A percentile compares a stretch with the other conserved stretches of the same genome.
Conservation (phyloP, 2,888 invertebrate genomes). For the Chymomyza procnemis region DNA sequence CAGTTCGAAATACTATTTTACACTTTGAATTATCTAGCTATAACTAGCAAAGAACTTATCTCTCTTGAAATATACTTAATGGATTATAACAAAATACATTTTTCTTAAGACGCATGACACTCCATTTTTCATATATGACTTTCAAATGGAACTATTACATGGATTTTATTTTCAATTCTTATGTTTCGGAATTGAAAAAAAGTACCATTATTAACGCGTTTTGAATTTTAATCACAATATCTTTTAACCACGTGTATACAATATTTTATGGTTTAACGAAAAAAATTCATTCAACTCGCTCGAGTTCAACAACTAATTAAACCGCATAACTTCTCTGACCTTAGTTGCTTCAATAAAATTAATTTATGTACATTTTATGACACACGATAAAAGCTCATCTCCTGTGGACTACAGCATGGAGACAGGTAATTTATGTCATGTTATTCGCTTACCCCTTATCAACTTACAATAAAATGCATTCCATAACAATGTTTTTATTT, state of each 20-base stretch:
- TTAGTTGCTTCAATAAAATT: background rate
- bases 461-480: no score
- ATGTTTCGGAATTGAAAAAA: constrained; percentile 39
- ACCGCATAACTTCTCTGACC: no score
- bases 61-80: no score
- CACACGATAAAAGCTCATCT: no score
- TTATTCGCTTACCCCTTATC: background rate
- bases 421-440: background rate
- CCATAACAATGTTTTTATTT: background rate
- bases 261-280: background rate
- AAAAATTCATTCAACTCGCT: background rate
- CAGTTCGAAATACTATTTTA: no score
- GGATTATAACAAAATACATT: no score
- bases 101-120: no score
- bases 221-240: constrained; percentile 60
- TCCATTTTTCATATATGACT: no score
- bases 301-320: background rate
- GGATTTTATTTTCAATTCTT: background rate
- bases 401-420: no score
- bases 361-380: background rate
- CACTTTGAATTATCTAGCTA: no score
- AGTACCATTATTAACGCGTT: constrained; percentile 58
- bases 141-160: no score
- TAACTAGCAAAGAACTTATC: no score
- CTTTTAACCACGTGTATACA: constrained; percentile 39